Conservation (phyloP, 1,140 invertebrate genomes). For the Contarinia nasturtii region DNA sequence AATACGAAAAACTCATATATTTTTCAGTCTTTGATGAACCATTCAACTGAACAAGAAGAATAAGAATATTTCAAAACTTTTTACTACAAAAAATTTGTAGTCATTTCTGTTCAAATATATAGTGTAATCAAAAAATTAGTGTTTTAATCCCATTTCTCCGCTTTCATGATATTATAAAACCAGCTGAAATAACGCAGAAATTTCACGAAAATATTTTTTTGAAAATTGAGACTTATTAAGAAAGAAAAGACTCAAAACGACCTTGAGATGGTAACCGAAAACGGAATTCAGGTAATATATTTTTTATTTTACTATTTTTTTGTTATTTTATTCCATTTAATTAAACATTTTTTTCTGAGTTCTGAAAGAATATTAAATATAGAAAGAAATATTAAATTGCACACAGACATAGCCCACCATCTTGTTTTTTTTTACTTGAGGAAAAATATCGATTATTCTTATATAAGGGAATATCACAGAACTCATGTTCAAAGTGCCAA, state of each 20-base stretch:
- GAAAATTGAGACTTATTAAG: not conserved
- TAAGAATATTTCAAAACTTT: not conserved
- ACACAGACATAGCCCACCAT: no score
- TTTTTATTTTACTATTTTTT: not conserved
- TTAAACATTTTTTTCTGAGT: no score
- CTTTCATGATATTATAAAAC: no score
- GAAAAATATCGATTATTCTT: no score
- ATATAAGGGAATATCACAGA: no score
- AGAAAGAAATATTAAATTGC: no score
- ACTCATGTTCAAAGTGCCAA: no score
- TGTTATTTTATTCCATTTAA: no score
- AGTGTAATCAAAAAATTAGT: not conserved
- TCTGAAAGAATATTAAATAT: no score
- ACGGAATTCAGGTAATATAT: conserved; percentile 21
- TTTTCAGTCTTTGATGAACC: conserved; percentile 1
- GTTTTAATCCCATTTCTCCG: not conserved
- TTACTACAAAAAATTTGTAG: not conserved
- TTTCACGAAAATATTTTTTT: not conserved
- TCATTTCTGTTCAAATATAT: not conserved
- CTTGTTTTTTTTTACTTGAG: no score
- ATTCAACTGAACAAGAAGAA: not conserved
- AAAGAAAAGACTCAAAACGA: not conserved
- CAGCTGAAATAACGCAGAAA: not conserved
- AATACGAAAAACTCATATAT: no score
- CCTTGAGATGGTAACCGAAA: conserved; percentile 22